These are phyloP conservation scores for Idaea dimidiata DNA, from an alignment of 2,888 invertebrate genomes.

Conservation along the genomic window DNA sequence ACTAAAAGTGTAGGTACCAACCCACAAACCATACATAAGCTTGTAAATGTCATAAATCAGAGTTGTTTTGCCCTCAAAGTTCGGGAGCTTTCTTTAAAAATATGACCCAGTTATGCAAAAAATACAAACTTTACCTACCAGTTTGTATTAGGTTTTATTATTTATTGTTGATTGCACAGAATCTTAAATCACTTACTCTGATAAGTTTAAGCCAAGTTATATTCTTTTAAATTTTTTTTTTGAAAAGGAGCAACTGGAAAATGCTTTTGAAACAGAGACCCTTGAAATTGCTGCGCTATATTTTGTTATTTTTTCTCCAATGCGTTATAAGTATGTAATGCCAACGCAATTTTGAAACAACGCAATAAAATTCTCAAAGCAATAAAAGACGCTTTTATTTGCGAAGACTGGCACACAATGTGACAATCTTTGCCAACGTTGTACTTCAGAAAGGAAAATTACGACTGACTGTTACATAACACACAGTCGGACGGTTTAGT, in stretches of 20 bases:
- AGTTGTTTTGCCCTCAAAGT: neutral
- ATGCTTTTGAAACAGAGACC: neutral
- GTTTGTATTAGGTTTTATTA: too few species aligned
- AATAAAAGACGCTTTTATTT: too few species aligned
- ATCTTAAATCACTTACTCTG: too few species aligned
- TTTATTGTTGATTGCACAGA: too few species aligned
- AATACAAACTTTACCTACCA: too few species aligned
- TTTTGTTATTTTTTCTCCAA: too few species aligned
- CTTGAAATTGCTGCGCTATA: too few species aligned
- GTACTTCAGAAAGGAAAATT: slow-evolving; percentile 6
- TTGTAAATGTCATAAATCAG: neutral
- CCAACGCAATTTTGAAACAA: too few species aligned
- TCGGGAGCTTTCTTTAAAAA: neutral
- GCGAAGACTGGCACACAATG: neutral
- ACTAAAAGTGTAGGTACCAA: neutral
- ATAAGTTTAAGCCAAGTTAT: too few species aligned
- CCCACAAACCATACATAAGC: neutral
- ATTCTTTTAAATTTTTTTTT: too few species aligned
- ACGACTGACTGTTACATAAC: slow-evolving; percentile 7
- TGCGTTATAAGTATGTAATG: too few species aligned
- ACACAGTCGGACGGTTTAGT: slow-evolving; percentile 18
- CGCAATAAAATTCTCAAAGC: too few species aligned
- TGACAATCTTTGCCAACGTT: slow-evolving; percentile 5
- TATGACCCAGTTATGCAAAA: neutral
- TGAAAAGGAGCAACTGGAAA: neutral